Evolutionary conservation across 35 echinoderm and acorn worm species (phyloP).

Genomic region (Anneissia japonica): DNA sequence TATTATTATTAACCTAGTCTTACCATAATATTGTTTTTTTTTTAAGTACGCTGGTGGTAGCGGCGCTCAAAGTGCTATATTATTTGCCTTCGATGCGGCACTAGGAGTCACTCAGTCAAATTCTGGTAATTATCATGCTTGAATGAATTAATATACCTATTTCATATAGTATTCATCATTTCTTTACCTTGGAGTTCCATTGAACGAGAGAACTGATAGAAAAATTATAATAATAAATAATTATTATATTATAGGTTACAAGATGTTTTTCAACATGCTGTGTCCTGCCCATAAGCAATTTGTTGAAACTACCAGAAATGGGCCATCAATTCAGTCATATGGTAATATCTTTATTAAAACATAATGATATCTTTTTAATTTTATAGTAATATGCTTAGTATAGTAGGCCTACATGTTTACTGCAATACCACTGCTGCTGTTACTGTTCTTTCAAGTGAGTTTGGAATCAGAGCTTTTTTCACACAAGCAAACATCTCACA

Average conservation of each 20-base stretch:
- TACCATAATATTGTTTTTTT: background rate
- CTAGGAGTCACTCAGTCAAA: background rate
- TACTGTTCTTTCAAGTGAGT: no score
- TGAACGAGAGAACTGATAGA: no score
- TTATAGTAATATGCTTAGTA: no score
- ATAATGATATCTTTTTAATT: no score
- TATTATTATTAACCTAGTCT: background rate
- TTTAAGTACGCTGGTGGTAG: background rate
- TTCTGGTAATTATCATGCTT: background rate
- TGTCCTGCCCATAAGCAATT: background rate
- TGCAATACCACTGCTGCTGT: no score
- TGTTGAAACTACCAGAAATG: background rate
- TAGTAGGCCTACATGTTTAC: no score
- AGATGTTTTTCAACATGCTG: background rate
- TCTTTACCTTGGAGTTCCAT: background rate
- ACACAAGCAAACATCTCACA: no score
- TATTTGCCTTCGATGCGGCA: background rate
- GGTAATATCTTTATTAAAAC: no score
- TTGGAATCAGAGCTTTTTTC: no score
- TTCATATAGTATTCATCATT: no score
- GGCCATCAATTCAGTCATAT: background rate
- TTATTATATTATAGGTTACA: background rate
- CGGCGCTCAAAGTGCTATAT: background rate
- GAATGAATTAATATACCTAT: no score
- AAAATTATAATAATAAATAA: background rate